These are phyloP conservation scores for Heliocidaris erythrogramma DNA, from an alignment of 35 echinoderm and acorn worm species.

Conservation along the genomic window DNA sequence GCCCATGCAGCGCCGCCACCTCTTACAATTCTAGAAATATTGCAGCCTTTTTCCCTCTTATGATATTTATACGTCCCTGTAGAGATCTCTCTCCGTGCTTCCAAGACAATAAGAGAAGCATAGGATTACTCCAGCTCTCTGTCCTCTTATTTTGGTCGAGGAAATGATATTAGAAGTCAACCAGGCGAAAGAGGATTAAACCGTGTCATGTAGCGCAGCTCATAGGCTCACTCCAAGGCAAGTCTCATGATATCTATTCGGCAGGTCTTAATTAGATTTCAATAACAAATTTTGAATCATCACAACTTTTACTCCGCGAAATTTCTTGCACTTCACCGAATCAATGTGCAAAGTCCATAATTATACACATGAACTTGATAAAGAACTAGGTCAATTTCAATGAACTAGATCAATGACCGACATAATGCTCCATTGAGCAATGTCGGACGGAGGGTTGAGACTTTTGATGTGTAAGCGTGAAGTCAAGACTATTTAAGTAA, in stretches of 20 bases:
- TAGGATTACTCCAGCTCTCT: not conserved
- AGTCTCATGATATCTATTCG: not conserved
- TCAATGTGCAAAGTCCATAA: not conserved
- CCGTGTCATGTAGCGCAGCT: not conserved
- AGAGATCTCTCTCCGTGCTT: not conserved
- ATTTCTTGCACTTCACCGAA: not conserved
- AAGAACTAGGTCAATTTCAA: not conserved
- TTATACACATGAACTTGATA: not conserved
- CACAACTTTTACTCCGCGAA: not conserved
- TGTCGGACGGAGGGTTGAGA: not conserved
- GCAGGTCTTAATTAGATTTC: not conserved
- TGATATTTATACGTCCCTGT: not conserved
- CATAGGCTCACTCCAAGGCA: not conserved
- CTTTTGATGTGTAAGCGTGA: not conserved
- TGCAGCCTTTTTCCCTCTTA: not conserved
- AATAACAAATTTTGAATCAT: not conserved
- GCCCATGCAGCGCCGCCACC: not conserved
- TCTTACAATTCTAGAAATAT: not conserved
- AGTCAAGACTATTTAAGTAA: not conserved
- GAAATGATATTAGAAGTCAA: not conserved
- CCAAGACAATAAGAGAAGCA: not conserved
- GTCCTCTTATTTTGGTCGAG: not conserved
- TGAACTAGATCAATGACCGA: not conserved
- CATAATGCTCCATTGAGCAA: not conserved
- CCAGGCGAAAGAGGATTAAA: not conserved